A percentile compares a stretch with the other conserved stretches of the same genome.
phyloP scores from a whole-genome alignment of 2,888 invertebrate genomes.

The Pyrrhia umbra region DNA sequence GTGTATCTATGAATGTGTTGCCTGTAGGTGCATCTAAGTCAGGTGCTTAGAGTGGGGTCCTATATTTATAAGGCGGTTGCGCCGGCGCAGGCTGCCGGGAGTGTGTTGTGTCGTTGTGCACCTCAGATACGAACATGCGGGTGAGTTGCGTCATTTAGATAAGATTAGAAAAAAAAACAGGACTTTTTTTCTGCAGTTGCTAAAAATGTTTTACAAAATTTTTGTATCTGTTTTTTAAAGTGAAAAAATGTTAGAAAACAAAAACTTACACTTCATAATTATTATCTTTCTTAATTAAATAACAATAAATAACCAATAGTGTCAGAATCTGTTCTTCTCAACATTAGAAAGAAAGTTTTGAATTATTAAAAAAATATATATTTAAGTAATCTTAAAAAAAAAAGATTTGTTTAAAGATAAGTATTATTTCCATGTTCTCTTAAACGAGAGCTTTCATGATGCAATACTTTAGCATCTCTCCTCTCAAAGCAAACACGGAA shows the following conservation, averaged over 20 bases:
- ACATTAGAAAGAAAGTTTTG: too few species aligned
- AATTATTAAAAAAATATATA: too few species aligned
- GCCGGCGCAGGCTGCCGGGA: conserved; percentile 67
- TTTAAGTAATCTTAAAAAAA: too few species aligned
- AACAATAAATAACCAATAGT: too few species aligned
- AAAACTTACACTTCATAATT: too few species aligned
- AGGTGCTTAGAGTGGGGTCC: conserved; percentile 78
- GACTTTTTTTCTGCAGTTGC: neutral
- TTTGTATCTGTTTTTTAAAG: too few species aligned
- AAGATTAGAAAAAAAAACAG: neutral
- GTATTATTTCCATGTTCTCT: neutral
- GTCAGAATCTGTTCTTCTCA: too few species aligned
- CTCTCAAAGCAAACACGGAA: conserved; percentile 43
- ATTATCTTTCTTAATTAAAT: too few species aligned
- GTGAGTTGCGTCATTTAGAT: conserved; percentile 65
- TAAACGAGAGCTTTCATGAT: conserved; percentile 10
- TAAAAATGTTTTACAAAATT: too few species aligned
- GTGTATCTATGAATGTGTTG: conserved; percentile 47
- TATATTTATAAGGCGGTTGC: conserved; percentile 79
- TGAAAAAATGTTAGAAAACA: too few species aligned
- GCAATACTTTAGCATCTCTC: conserved; percentile 31
- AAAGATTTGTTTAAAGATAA: too few species aligned
- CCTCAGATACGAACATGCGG: conserved; percentile 71
- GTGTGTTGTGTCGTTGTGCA: conserved; percentile 67
- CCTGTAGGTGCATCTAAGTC: conserved; percentile 56